Conservation (phyloP, 2,113 vertebrate species). For the Dipodomys ordii region DNA sequence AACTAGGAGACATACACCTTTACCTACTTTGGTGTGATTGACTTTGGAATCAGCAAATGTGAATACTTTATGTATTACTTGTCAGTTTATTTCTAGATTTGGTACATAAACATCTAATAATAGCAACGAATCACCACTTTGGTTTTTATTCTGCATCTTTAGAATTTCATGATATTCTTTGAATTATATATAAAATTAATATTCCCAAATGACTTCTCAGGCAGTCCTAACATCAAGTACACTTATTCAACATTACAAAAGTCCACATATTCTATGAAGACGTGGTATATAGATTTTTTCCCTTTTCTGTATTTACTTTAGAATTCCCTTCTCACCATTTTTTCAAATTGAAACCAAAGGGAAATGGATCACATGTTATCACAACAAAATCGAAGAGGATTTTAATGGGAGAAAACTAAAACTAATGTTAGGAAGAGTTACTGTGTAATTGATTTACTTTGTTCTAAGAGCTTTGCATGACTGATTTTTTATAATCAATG, state of each 20-base stretch:
- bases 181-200: conserved; percentile 43
- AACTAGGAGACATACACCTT: neutral
- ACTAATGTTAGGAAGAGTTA: neutral
- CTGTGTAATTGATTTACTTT: conserved; percentile 19
- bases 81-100: conserved; percentile 56
- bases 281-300: neutral
- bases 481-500: neutral
- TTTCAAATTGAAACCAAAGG: neutral
- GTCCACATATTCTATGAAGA: neutral
- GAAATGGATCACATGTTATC: neutral
- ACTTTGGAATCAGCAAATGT: neutral
- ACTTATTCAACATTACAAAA: conserved; percentile 15
- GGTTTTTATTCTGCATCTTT: too few relatives aligned
- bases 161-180: neutral
- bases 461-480: conserved; percentile 14
- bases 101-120: conserved; percentile 60
- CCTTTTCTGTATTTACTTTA: conserved; percentile 14
- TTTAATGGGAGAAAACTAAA: conserved; percentile 51
- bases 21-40: neutral
- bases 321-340: neutral
- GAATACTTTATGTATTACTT: neutral
- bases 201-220: neutral
- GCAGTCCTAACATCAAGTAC: neutral
- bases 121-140: conserved; percentile 29
- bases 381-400: conserved; percentile 24